Conservation (phyloP, 2,113 vertebrate species). For the Stegostoma tigrinum region DNA sequence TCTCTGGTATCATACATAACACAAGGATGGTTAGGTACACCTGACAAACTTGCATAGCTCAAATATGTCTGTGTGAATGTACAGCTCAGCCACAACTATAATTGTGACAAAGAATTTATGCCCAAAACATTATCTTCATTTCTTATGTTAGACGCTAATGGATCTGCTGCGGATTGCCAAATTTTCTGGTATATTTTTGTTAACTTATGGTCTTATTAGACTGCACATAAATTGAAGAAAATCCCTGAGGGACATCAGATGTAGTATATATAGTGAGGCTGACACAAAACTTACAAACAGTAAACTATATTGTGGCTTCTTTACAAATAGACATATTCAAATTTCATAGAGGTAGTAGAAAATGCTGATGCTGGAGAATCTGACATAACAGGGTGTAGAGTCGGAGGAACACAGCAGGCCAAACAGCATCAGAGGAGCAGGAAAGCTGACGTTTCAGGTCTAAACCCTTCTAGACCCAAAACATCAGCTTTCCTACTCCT, state of each 20-base stretch:
- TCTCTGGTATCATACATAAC: not conserved
- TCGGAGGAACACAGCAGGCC: too few relatives aligned
- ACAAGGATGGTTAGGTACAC: not conserved
- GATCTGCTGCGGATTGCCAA: not conserved
- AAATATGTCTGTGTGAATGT: not conserved
- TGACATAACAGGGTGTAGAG: too few relatives aligned
- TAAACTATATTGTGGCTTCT: not conserved
- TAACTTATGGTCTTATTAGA: not conserved
- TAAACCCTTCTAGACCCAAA: too few relatives aligned
- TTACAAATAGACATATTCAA: constrained; percentile 10
- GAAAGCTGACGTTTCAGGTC: too few relatives aligned
- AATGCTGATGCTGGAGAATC: too few relatives aligned
- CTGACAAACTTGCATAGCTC: not conserved
- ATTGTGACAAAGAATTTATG: not conserved
- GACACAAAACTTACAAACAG: not conserved
- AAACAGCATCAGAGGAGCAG: too few relatives aligned
- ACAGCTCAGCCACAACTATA: not conserved
- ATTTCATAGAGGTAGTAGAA: not conserved
- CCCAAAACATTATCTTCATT: not conserved
- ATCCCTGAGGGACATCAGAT: not conserved
- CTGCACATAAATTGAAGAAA: not conserved
- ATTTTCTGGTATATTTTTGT: not conserved
- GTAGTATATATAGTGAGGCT: not conserved
- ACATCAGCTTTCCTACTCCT: too few relatives aligned
- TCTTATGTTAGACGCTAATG: not conserved